These are phyloP conservation scores for Ctenicera cuprea DNA, from an alignment of 2,888 invertebrate species.

Conservation along the genomic window DNA sequence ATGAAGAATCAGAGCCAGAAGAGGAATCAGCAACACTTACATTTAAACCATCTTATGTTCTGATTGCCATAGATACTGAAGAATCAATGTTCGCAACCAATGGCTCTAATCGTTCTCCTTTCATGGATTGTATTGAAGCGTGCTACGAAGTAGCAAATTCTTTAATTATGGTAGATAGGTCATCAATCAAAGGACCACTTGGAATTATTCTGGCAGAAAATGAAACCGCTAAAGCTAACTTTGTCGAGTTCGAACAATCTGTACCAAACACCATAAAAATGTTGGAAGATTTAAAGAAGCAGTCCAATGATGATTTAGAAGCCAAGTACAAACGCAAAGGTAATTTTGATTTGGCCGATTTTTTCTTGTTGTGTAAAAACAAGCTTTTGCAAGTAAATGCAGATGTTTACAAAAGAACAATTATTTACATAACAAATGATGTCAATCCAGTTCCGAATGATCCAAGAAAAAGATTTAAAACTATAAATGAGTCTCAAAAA, in stretches of 20 bases:
- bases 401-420: conserved; percentile 41
- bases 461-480: conserved; percentile 34
- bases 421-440: conserved; percentile 49
- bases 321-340: conserved; percentile 36
- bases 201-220: conserved; percentile 46
- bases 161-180: conserved; percentile 24
- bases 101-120: conserved; percentile 18
- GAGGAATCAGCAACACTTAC: background rate
- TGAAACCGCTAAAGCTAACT: conserved; percentile 34
- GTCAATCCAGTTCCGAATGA: conserved; percentile 47
- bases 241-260: conserved; percentile 43
- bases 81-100: conserved; percentile 44
- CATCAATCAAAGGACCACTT: conserved; percentile 40
- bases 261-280: conserved; percentile 42
- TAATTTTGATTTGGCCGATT: conserved; percentile 49
- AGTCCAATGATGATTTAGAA: conserved; percentile 29
- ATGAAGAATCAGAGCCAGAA: conserved; percentile 27
- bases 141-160: conserved; percentile 42
- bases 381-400: conserved; percentile 38
- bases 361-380: conserved; percentile 50
- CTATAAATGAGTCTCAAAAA: conserved; percentile 42
- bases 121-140: conserved; percentile 36
- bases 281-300: conserved; percentile 30
- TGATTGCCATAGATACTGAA: conserved; percentile 47
- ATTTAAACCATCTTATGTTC: conserved; percentile 45